These are phyloP conservation scores for Leptinotarsa tumamoca DNA, from an alignment of 2,888 invertebrate species.

Conservation along the genomic window DNA sequence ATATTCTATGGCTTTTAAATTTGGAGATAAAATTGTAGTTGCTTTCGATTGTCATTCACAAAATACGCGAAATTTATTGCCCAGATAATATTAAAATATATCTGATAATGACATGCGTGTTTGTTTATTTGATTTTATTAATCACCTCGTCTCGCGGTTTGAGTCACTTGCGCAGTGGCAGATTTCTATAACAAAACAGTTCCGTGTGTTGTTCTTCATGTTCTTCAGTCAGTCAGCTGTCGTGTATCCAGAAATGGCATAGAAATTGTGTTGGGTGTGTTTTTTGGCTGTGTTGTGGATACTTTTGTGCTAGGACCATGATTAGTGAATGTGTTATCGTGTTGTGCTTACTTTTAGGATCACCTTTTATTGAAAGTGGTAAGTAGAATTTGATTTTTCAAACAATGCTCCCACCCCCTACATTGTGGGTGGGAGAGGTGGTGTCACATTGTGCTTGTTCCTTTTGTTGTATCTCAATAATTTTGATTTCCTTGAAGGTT, in stretches of 20 bases:
- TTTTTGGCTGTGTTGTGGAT: slow-evolving; percentile 43
- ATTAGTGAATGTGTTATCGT: slow-evolving; percentile 67
- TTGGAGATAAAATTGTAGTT: too few species aligned
- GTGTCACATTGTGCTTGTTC: slow-evolving; percentile 27
- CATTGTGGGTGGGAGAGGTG: slow-evolving; percentile 29
- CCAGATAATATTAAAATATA: background rate
- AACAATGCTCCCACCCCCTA: slow-evolving; percentile 37
- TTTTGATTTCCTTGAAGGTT: background rate
- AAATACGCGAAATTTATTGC: background rate
- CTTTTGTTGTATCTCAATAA: slow-evolving; percentile 11
- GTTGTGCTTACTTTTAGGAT: slow-evolving; percentile 76
- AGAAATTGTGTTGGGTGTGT: slow-evolving; percentile 46
- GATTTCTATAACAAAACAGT: slow-evolving; percentile 23
- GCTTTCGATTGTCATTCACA: background rate
- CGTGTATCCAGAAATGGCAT: slow-evolving; percentile 40
- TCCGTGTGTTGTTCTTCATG: slow-evolving; percentile 31
- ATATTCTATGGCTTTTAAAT: background rate
- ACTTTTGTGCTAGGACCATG: slow-evolving; percentile 50
- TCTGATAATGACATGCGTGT: slow-evolving; percentile 26
- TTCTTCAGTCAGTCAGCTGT: slow-evolving; percentile 44
- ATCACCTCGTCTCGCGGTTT: slow-evolving; percentile 27
- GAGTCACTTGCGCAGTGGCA: slow-evolving; percentile 31
- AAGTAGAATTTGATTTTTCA: slow-evolving; percentile 63
- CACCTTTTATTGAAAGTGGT: slow-evolving; percentile 80
- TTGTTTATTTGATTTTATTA: slow-evolving; percentile 27